Evolutionary conservation across 2,888 invertebrate genomes (phyloP).

Genomic region (Caradrina kadenii): DNA sequence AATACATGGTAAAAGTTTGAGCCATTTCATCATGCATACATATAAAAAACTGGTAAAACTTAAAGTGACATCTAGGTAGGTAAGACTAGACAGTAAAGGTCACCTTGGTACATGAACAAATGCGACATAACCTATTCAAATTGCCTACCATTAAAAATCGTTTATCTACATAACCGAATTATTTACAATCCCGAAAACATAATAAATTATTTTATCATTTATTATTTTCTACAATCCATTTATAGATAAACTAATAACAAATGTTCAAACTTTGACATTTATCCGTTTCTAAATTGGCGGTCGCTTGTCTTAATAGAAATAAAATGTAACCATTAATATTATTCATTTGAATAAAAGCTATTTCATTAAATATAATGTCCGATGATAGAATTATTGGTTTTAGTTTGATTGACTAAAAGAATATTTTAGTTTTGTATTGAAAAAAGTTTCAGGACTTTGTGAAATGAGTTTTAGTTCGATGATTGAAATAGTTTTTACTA

Average conservation of each 20-base stretch:
- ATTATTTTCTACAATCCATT: conserved; percentile 15
- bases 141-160: conserved; percentile 4
- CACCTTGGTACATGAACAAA: conserved; percentile 10
- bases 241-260: conserved; percentile 17
- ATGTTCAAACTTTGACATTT: conserved; percentile 14
- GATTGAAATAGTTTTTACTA: conserved; percentile 40
- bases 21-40: no score
- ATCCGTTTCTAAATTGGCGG: conserved; percentile 12
- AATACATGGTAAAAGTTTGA: no score
- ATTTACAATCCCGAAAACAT: neutral
- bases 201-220: conserved; percentile 11
- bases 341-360: neutral
- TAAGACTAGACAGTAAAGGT: conserved; percentile 5
- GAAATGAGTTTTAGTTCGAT: conserved; percentile 7
- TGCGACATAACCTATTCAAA: conserved; percentile 1
- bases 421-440: neutral
- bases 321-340: conserved; percentile 5
- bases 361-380: neutral
- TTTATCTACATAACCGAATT: neutral
- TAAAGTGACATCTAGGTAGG: neutral
- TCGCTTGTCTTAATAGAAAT: conserved; percentile 6
- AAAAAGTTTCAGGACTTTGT: conserved; percentile 20
- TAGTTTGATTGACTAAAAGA: neutral
- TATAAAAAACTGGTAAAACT: no score
- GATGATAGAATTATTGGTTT: conserved; percentile 18